Percentiles rank a stretch among this genome's conserved stretches.
These are phyloP conservation scores for Drosophila punjabiensis DNA, from an alignment of 1,140 invertebrate genomes.

Conservation along the genomic window DNA sequence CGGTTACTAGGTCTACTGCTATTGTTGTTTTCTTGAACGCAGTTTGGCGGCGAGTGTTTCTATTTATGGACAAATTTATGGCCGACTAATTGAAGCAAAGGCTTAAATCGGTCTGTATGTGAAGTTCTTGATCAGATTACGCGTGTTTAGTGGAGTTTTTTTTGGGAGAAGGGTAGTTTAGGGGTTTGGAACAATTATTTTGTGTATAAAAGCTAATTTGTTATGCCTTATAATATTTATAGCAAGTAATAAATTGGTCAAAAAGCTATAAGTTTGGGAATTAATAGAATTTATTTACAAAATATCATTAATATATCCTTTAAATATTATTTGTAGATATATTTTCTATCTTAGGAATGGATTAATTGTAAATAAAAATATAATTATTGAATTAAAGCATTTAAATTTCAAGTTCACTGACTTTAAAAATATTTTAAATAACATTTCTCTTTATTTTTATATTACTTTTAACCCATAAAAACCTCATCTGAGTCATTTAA, in stretches of 20 bases:
- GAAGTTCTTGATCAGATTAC: constrained; percentile 10
- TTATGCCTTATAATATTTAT: too few relatives aligned
- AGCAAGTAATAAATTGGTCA: too few relatives aligned
- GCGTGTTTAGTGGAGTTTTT: background rate
- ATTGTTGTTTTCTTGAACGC: constrained; percentile 28
- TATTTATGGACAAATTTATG: constrained; percentile 68
- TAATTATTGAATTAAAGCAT: background rate
- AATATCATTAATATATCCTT: background rate
- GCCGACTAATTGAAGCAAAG: constrained; percentile 50
- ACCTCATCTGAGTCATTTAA: background rate
- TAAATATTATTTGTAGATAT: background rate
- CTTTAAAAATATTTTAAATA: background rate
- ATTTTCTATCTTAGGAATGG: too few relatives aligned
- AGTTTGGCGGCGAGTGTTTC: constrained; percentile 29
- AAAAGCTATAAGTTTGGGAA: background rate
- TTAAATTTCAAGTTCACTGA: background rate
- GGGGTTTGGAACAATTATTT: background rate
- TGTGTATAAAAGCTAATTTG: background rate
- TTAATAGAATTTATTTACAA: background rate
- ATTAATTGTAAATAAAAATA: background rate
- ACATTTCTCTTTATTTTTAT: background rate
- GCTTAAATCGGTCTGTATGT: constrained; percentile 9
- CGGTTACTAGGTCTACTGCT: constrained; percentile 39
- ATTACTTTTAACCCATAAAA: background rate
- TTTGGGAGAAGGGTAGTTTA: background rate